A percentile compares a stretch with the other conserved stretches of the same genome.
phyloP scores from a whole-genome alignment of 1,140 invertebrate species.

The Drosophila sechellia region DNA sequence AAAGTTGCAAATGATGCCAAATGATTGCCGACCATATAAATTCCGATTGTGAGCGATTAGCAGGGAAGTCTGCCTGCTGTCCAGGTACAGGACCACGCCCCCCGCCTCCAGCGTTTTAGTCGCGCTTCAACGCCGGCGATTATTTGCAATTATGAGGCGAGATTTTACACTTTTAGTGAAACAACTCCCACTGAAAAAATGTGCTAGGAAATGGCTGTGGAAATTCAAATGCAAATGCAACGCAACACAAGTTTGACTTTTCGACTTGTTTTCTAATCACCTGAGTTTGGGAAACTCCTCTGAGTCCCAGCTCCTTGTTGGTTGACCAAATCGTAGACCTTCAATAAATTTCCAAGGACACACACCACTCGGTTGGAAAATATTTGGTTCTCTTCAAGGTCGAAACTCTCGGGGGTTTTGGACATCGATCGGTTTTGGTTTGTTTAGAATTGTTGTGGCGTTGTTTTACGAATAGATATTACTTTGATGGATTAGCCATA shows the following conservation, averaged over 20 bases:
- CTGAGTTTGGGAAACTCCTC: conserved; percentile 40
- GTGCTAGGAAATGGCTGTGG: conserved; percentile 3
- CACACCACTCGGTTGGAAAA: conserved; percentile 22
- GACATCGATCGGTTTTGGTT: conserved; percentile 51
- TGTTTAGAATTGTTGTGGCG: conserved; percentile 70
- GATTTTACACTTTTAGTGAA: conserved; percentile 62
- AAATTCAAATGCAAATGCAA: not conserved
- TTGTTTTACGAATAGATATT: conserved; percentile 57
- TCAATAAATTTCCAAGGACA: conserved; percentile 56
- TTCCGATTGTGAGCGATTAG: conserved; percentile 77
- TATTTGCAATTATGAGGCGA: conserved; percentile 78
- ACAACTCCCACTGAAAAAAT: conserved; percentile 18
- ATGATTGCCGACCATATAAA: conserved; percentile 82
- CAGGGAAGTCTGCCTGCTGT: conserved; percentile 21
- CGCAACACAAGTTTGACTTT: conserved; percentile 57
- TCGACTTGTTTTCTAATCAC: conserved; percentile 62
- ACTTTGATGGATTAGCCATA: conserved; percentile 73
- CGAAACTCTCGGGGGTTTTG: conserved; percentile 60
- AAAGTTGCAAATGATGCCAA: conserved; percentile 79
- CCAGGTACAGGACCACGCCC: conserved; percentile 34
- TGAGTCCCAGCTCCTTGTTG: conserved; percentile 38
- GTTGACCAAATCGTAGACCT: conserved; percentile 56
- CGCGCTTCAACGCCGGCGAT: conserved; percentile 66
- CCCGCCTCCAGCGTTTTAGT: conserved; percentile 56
- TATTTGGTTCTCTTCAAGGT: conserved; percentile 28